Conservation (phyloP, 2,113 vertebrate genomes). For the Calidris pygmaea region DNA sequence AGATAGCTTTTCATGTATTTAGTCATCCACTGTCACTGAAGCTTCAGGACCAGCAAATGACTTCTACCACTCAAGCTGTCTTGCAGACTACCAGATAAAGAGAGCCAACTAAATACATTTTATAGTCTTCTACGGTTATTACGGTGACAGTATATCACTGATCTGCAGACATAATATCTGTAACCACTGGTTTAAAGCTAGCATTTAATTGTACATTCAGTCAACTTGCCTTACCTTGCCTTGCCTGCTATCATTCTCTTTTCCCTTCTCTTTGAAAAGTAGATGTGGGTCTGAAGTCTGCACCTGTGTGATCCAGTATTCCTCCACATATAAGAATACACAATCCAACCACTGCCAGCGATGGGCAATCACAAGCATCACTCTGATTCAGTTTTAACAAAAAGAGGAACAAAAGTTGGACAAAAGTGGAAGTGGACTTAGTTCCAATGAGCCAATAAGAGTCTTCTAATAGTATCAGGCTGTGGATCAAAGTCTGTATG, state of each 20-base stretch:
- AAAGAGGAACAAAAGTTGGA: not conserved
- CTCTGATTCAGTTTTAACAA: not conserved
- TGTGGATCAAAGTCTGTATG: not conserved
- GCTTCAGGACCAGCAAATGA: not conserved
- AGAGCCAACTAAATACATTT: not conserved
- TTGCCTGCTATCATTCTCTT: not conserved
- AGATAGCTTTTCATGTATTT: fast-evolving
- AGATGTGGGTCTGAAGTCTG: not conserved
- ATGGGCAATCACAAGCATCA: not conserved
- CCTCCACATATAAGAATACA: fast-evolving
- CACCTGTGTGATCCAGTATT: not conserved
- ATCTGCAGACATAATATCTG: not conserved
- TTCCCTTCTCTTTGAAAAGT: not conserved
- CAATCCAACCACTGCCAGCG: not conserved
- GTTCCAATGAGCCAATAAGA: not conserved
- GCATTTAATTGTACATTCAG: not conserved
- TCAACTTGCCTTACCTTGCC: not conserved
- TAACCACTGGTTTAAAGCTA: not conserved
- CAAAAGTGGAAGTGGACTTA: too few species aligned
- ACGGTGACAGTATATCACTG: not conserved
- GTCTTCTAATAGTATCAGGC: not conserved
- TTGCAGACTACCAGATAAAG: not conserved
- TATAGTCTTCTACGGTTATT: not conserved
- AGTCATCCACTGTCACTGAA: not conserved
- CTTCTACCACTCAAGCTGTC: not conserved